These are phyloP conservation scores for Paratilapia polleni DNA, from an alignment of 2,113 vertebrate genomes.

Conservation along the genomic window DNA sequence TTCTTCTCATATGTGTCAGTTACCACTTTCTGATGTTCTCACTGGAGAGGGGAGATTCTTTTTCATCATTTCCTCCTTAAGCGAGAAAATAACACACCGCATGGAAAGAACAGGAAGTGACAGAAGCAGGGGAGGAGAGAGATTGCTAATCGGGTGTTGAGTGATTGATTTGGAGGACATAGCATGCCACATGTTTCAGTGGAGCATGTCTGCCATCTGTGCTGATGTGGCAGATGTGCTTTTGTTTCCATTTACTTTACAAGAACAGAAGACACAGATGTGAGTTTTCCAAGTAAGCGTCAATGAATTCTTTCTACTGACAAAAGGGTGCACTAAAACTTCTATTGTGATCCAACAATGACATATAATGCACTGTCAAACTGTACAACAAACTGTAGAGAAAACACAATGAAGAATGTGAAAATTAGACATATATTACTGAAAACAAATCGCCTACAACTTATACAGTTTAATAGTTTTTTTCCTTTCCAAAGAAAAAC, in stretches of 20 bases:
- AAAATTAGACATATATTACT: background rate
- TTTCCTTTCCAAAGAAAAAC: background rate
- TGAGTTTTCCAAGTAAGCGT: background rate
- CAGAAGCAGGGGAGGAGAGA: constrained; percentile 32
- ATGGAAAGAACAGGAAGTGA: constrained; percentile 17
- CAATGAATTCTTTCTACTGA: background rate
- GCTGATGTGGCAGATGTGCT: constrained; percentile 32
- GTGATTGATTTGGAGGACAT: constrained; percentile 31
- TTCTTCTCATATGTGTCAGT: constrained; percentile 49
- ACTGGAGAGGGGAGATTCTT: constrained; percentile 12
- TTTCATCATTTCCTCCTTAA: constrained; percentile 32
- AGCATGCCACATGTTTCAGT: constrained; percentile 36
- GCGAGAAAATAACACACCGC: constrained; percentile 38
- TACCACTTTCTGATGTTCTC: constrained; percentile 54
- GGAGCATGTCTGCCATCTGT: constrained; percentile 35
- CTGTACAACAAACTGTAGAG: background rate
- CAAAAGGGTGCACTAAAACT: background rate
- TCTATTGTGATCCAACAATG: background rate
- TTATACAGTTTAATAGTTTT: background rate
- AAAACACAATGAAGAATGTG: background rate
- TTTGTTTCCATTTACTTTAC: background rate
- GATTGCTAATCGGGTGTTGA: constrained; percentile 20
- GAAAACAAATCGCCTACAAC: background rate
- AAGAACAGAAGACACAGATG: background rate
- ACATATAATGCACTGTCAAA: background rate